These are phyloP conservation scores for Chrosomus eos DNA, from an alignment of 2,797 vertebrate species.

Conservation along the genomic window DNA sequence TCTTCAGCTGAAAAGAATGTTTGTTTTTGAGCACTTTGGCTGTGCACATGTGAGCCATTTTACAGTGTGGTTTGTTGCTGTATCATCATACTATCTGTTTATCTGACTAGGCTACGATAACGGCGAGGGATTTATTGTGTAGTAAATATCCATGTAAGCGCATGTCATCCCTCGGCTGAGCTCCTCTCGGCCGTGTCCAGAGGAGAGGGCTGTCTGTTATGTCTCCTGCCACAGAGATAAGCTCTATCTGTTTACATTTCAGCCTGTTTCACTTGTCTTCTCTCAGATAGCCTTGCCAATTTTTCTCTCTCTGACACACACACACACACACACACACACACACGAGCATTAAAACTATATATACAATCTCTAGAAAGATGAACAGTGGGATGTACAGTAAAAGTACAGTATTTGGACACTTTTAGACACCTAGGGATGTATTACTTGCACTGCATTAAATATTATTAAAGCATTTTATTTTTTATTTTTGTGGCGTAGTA, in stretches of 20 bases:
- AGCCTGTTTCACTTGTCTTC: constrained; percentile 43
- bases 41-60: constrained; percentile 14
- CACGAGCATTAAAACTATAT: neutral
- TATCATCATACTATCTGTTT: constrained; percentile 30
- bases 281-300: constrained; percentile 44
- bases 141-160: constrained; percentile 49
- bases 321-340: neutral
- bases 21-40: neutral
- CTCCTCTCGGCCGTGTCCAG: constrained; percentile 55
- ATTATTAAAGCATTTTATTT: too few relatives aligned
- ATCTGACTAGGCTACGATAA: constrained; percentile 27
- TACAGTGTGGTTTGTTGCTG: constrained; percentile 41
- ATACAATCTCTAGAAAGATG: neutral
- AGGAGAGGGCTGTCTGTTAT: constrained; percentile 61
- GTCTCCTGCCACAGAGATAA: constrained; percentile 70
- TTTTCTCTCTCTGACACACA: neutral
- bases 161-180: constrained; percentile 33
- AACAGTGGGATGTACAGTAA: neutral
- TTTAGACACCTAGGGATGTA: neutral
- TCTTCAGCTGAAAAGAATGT: neutral
- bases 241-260: constrained; percentile 70
- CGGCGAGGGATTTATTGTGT: constrained; percentile 32
- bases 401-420: neutral
- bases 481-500: too few relatives aligned
- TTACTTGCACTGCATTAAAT: neutral